Evolutionary conservation across 2,113 vertebrate genomes (phyloP), one percentile per base, ranked within the genome.

Genomic region (Vireo altiloquus): DNA sequence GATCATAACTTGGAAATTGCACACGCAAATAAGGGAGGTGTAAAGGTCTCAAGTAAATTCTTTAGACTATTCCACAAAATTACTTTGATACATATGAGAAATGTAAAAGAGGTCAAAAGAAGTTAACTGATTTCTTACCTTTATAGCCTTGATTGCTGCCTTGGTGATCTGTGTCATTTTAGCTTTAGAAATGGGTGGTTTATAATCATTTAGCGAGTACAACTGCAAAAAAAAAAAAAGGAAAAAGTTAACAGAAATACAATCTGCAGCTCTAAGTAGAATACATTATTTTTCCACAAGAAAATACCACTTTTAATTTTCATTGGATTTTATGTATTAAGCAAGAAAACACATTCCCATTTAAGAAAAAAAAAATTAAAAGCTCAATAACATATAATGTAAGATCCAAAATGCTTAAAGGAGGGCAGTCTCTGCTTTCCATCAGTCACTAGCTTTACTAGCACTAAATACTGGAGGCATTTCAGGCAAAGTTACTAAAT

Each of bases 121-220:
- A 71, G 24, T 31, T 49, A 89, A 64, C 8, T 8, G 42, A 19
- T 97, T 98, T 98, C 99, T 98, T 98, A 99, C 99, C 99, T 99
- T 99, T 97, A 99, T 99, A 97, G 99, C 99, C 97, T 99, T 99
- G 98, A 99, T 99, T 97, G 99, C 99, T 94, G 99, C 98, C 97
- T 99, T 99, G 90, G 99, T 99, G 95, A 99, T 99, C 97, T 99
- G 99, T 87, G 99, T 99, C 99, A 99, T 99, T 98, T 99, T 99
- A 22, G 99, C 99, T 98, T 99, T 99, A 97, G 99, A 99, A 98
- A 99, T 99, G 20, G 99, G 99, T 89, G 99, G 99, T 96, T 99
- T 99, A 97, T 99, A 99, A 98, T 99, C 99, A 97, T 99, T 99
- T 83, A 99, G 97, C 65, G 99, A 99, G 98, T 99, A 99, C 91